These are phyloP conservation scores for Lasaia peninsularis DNA, from an alignment of 1,140 invertebrate species.

Conservation along the genomic window DNA sequence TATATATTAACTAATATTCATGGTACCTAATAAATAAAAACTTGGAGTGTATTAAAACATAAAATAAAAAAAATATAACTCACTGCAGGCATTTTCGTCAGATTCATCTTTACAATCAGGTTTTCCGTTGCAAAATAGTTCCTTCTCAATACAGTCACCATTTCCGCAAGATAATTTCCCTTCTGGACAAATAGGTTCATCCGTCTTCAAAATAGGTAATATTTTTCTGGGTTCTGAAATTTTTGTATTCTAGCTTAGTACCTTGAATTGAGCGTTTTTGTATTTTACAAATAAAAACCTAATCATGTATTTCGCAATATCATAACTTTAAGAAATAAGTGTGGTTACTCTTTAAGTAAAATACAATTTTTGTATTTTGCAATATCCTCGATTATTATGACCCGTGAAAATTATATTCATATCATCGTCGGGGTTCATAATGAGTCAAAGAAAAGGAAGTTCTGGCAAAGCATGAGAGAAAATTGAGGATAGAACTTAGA, in stretches of 20 bases:
- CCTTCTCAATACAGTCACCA: slow-evolving; percentile 93
- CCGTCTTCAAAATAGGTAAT: slow-evolving; percentile 92
- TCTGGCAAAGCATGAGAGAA: slow-evolving; percentile 54
- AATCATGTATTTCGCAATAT: neutral
- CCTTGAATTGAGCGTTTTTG: neutral
- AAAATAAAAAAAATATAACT: slow-evolving; percentile 67
- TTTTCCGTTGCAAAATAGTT: slow-evolving; percentile 95
- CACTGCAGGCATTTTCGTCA: slow-evolving; percentile 96
- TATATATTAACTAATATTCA: too few relatives aligned
- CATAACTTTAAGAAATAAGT: neutral
- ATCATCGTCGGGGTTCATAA: slow-evolving; percentile 41
- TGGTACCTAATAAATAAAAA: too few relatives aligned
- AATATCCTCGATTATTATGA: slow-evolving; percentile 21
- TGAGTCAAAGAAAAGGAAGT: slow-evolving; percentile 51
- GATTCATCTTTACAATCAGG: slow-evolving; percentile 95
- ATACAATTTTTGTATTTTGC: neutral
- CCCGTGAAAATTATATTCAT: slow-evolving; percentile 43
- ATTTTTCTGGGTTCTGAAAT: slow-evolving; percentile 91
- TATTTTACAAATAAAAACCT: neutral
- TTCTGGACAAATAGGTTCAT: slow-evolving; percentile 92
- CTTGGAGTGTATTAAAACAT: neutral
- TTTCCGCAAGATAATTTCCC: slow-evolving; percentile 93
- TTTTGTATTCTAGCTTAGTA: neutral
- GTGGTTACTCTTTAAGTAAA: too few relatives aligned
- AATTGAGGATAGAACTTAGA: slow-evolving; percentile 44